These are phyloP conservation scores for Xestoiulus laeticollis DNA, from an alignment of 2,888 invertebrate species.

Conservation along the genomic window DNA sequence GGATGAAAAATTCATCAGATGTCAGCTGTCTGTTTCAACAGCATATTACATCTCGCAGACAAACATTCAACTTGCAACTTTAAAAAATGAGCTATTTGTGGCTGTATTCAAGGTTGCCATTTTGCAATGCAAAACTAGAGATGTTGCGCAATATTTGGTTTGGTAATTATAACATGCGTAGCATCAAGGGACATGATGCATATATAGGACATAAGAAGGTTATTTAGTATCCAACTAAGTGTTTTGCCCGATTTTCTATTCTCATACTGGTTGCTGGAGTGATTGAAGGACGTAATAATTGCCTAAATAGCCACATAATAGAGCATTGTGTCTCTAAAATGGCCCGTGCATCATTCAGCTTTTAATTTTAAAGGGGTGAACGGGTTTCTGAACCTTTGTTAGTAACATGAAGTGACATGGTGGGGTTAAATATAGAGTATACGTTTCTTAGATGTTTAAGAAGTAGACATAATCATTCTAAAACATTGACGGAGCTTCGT, in stretches of 20 bases:
- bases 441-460: neutral
- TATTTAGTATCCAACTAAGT: neutral
- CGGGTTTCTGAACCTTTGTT: neutral
- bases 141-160: neutral
- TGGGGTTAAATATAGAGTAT: neutral
- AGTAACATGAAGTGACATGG: neutral
- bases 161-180: neutral
- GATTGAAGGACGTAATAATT: constrained; percentile 13
- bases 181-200: neutral
- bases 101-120: neutral
- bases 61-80: neutral
- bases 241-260: neutral
- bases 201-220: neutral
- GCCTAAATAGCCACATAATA: neutral
- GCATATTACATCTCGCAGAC: neutral
- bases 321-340: neutral
- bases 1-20: constrained; percentile 9
- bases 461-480: too few species aligned
- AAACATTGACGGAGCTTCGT: too few species aligned
- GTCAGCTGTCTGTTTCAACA: neutral
- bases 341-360: neutral
- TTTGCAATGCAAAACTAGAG: neutral
- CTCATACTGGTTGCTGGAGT: neutral
- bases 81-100: neutral
- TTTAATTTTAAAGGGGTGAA: neutral